A percentile compares a stretch with the other conserved stretches of the same genome.
These are phyloP conservation scores for Drosophila persimilis DNA, from an alignment of 1,140 invertebrate genomes.

Conservation along the genomic window DNA sequence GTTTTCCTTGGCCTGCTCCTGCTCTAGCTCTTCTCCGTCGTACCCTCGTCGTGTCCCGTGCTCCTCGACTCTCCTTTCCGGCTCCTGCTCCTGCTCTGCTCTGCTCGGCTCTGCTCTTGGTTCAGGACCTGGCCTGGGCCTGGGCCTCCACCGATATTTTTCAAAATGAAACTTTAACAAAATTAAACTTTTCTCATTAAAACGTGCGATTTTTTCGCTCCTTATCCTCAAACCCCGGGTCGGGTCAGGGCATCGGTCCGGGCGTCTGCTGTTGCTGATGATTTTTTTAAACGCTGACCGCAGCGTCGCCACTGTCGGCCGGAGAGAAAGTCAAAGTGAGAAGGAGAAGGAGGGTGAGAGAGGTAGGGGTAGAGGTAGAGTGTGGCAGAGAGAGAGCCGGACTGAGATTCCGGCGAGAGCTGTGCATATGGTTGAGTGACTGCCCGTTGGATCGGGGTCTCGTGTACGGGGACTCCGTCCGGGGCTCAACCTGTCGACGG, in stretches of 20 bases:
- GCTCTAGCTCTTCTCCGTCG: too few species aligned
- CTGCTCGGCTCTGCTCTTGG: constrained; percentile 4
- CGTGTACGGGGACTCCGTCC: constrained; percentile 14
- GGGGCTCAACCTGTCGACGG: constrained; percentile 43
- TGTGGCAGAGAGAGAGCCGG: background rate
- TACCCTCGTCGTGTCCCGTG: too few species aligned
- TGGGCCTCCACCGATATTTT: constrained; percentile 73
- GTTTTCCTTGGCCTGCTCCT: constrained; percentile 2
- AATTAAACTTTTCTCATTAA: constrained; percentile 83
- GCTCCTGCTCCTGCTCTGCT: too few species aligned
- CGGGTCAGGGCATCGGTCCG: too few species aligned
- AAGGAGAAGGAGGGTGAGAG: background rate
- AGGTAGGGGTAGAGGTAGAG: background rate
- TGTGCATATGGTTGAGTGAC: constrained; percentile 70
- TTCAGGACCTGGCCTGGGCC: constrained; percentile 3
- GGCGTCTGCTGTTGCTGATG: constrained; percentile 22
- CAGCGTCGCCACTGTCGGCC: constrained; percentile 64
- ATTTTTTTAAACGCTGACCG: constrained; percentile 70
- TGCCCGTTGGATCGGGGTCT: constrained; percentile 14
- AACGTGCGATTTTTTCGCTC: constrained; percentile 77
- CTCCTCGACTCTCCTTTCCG: constrained; percentile 1
- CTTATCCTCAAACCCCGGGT: constrained; percentile 7
- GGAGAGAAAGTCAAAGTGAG: background rate
- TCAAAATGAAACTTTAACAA: constrained; percentile 82
- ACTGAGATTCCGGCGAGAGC: constrained; percentile 62